Evolutionary conservation across 2,113 vertebrate species (phyloP).

Genomic region (Bubalus kerabau): DNA sequence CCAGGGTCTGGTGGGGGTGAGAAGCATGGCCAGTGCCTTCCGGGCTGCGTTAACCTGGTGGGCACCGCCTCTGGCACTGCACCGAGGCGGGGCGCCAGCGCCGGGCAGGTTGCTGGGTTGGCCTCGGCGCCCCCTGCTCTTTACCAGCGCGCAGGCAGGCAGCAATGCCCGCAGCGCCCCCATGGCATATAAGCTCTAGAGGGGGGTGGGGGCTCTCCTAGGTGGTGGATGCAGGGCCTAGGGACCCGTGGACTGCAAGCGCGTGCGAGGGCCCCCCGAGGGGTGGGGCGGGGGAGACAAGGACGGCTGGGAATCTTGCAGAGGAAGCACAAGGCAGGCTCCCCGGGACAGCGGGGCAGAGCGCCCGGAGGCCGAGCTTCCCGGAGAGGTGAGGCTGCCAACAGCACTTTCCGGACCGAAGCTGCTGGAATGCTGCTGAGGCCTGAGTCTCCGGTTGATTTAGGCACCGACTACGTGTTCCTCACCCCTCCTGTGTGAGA

Average conservation of each 20-base stretch:
- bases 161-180: neutral
- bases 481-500: neutral
- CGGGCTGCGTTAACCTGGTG: slow-evolving; percentile 19
- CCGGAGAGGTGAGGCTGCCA: slow-evolving; percentile 37
- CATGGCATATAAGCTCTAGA: neutral
- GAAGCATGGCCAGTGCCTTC: slow-evolving; percentile 1
- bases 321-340: slow-evolving; percentile 34
- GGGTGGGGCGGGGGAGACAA: neutral
- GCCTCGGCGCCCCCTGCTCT: neutral
- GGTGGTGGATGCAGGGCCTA: neutral
- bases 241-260: neutral
- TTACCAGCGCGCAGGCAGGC: neutral
- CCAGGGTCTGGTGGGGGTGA: neutral
- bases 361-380: slow-evolving; percentile 35
- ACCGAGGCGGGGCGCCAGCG: neutral
- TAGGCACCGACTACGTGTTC: neutral
- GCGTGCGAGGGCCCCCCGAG: neutral
- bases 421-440: neutral
- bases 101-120: neutral
- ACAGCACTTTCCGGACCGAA: slow-evolving; percentile 5
- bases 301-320: neutral
- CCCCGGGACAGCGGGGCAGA: neutral
- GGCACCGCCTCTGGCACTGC: slow-evolving; percentile 36
- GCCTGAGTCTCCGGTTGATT: neutral
- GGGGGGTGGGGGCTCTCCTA: neutral